These are phyloP conservation scores for Trematomus loennbergii DNA, from an alignment of 2,113 vertebrate species.

Conservation along the genomic window DNA sequence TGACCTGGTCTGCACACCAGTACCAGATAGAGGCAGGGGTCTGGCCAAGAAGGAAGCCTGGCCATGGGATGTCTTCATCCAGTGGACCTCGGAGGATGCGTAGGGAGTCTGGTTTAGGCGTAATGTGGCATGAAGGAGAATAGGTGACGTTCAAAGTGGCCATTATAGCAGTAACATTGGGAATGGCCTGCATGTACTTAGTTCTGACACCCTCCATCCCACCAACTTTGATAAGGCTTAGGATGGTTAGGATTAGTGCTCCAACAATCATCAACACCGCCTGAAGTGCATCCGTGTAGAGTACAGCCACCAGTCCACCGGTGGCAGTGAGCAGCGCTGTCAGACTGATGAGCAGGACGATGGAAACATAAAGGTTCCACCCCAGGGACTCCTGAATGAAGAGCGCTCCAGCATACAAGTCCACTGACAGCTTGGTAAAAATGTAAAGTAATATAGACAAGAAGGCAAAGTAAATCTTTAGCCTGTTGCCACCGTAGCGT, in stretches of 20 bases:
- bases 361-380: constrained; percentile 97
- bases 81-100: constrained; percentile 90
- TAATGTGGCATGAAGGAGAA: constrained; percentile 89
- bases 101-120: constrained; percentile 91
- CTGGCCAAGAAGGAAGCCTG: constrained; percentile 95
- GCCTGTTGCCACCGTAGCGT: constrained; percentile 94
- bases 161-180: constrained; percentile 92
- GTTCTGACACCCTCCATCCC: constrained; percentile 94
- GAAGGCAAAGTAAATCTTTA: constrained; percentile 95
- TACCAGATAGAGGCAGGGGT: constrained; percentile 99
- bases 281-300: constrained; percentile 98
- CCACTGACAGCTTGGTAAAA: constrained; percentile 98
- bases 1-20: constrained; percentile 99
- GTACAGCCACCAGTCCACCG: constrained; percentile 95
- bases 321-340: constrained; percentile 96
- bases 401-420: constrained; percentile 96
- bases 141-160: constrained; percentile 90
- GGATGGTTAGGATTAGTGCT: constrained; percentile 92
- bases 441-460: constrained; percentile 96
- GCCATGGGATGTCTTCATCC: constrained; percentile 98
- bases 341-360: constrained; percentile 94
- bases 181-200: constrained; percentile 94
- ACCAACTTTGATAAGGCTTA: constrained; percentile 92
- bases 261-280: constrained; percentile 96
- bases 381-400: constrained; percentile 99